Base-by-base conservation (phyloP, 2,113 vertebrate species). In the Centropristis striata region DNA sequence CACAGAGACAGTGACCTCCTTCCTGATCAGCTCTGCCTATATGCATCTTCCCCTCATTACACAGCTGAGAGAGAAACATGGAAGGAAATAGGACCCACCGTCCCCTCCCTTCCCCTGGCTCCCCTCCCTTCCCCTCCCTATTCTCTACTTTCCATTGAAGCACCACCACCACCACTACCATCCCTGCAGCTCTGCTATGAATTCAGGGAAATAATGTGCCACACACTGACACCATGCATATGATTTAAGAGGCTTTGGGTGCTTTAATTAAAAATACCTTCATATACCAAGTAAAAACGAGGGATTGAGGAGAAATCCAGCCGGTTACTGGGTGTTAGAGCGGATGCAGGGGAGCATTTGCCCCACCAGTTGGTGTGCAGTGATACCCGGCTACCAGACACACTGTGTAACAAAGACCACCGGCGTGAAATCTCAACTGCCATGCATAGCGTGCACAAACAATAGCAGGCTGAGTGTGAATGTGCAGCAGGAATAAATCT, bases 341-440 rank as follows among this genome's bases (percentile, higher is more conserved):
- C 64, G 74, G 86, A 84, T 84, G 84, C 81, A 46, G 71, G 71
- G 83, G 54, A 46, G 75, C 79, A 88, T 92, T 80, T 80, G 77
- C 42, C 74, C 83, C 84, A 76, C 16, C 81, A 83, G 86, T 86
- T 90, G 89, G 78, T 87, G 88, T 85, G 81, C 86, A 32, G 18
- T 67, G 78, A 86, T 75, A 83, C 67, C 78, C 72, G 74, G 81
- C 65, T 65, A 58, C 78, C 71, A 77, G 55, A 83, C 81, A 70
- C 83, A 78, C 58, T 68, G 60, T 50, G 69, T 76, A 90, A 93
- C 90, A 93, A 93, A 93, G 90, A 90, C 61, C 86, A 86, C 81
- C 84, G 71, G 78, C 74, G 66, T 78, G 75, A 87, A 83, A 86
- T 65, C 79, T 63, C 76, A 4, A 68, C 73, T 72, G 84, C 28